Base-by-base conservation (phyloP, 2,797 vertebrate genomes). In the Hippopotamyrus pictus region DNA sequence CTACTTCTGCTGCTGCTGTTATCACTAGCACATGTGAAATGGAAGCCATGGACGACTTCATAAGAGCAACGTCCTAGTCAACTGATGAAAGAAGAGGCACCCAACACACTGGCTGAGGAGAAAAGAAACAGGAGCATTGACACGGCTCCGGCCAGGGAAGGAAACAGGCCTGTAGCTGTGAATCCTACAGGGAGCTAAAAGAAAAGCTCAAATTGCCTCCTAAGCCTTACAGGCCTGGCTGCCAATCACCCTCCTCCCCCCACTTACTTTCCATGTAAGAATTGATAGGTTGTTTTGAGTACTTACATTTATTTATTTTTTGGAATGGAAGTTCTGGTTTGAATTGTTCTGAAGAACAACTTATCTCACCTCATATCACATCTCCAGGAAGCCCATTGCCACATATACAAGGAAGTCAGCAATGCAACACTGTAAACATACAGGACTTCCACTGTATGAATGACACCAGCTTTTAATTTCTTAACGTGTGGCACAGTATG, bases 121-220 rank as follows among this genome's bases (percentile, higher is more conserved):
- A 93, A 89, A 87, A 93, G 90, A 90, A 92, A 94, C 94, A 94
- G 93, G 95, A 94, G 92, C 92, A 93, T 94, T 93, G 93, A 91
- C 91, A 93, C 91, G 92, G 89, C 7, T 82, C 93, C 92, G 93
- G 93, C 94, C 90, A 90, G 92, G 92, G 92, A 93, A 93, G 90
- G 93, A 91, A 91, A 92, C 91, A 92, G 91, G 90, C 92, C 89
- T 91, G 89, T 83, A 88, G 92, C 92, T 92, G 90, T 89, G 90
- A 83, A 92, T 93, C 93, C 83, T 92, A 92, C 88, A 19, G 54
- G 88, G 54, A 90, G 89, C 92, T 92, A 91, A 90, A 91, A 93
- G 92, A 91, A 91, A 79, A 87, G 93, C 93, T 90, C 90, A 93
- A 94, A 94, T 93, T 93, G 93, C 92, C 90, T 92, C 89, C 89